Conservation (phyloP, 2,113 vertebrate genomes). For the Elephas maximus region DNA sequence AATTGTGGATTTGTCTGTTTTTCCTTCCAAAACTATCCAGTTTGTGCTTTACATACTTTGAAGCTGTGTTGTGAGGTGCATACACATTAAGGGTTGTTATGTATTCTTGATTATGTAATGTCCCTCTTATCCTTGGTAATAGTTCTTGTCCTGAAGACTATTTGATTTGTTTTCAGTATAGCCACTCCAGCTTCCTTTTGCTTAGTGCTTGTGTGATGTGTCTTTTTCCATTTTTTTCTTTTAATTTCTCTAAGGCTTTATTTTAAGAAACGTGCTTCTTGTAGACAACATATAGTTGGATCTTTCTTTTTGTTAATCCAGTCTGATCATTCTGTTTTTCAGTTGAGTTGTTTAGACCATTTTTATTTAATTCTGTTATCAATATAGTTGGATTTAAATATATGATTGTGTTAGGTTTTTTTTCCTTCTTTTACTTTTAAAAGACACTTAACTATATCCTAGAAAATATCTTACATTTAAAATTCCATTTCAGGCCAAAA, state of each 20-base stretch:
- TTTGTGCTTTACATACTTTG: constrained; percentile 42
- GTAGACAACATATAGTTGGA: background rate
- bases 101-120: background rate
- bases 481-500: constrained; percentile 27
- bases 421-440: constrained; percentile 2
- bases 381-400: background rate
- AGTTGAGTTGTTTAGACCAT: background rate
- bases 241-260: background rate
- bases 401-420: background rate
- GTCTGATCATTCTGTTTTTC: background rate
- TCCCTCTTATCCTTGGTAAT: background rate
- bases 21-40: background rate
- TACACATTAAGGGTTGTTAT: background rate
- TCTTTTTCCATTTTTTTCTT: background rate
- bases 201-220: background rate
- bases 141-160: background rate
- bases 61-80: background rate
- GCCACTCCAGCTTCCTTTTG: background rate
- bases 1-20: constrained; percentile 38
- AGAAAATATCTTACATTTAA: background rate
- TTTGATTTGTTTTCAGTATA: background rate
- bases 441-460: background rate
- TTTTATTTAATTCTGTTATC: constrained; percentile 20
- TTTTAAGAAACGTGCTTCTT: background rate
- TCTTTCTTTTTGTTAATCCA: constrained; percentile 23